Evolutionary conservation across 2,113 vertebrate species (phyloP), one percentile per base, ranked within the genome.

Genomic region (Dipodomys spectabilis): DNA sequence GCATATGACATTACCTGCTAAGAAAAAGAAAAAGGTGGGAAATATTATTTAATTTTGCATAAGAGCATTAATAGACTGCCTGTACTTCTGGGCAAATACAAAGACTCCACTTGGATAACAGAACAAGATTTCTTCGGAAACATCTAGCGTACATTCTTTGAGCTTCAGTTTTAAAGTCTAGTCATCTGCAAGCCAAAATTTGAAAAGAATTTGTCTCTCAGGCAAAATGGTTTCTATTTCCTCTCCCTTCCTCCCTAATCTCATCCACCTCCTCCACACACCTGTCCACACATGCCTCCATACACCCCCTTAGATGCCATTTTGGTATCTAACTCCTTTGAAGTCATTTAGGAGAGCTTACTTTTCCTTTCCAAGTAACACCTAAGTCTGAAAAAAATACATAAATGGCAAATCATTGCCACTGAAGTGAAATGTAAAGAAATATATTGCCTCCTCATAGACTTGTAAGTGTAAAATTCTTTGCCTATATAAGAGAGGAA

Each of bases 1-100:
- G 80, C 82, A 82, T 22, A 95, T 71, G 88, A 91, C 27, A 94
- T 73, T 73, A 57, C 45, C 72, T 22, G 19, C 80, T 95, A 93
- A 91, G 23, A 53, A 60, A 86, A 45, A 57, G 62, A 35, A 35
- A 35, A 35, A 35, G 16, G 94, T 84, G 35, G 68, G 23, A 92
- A 81, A 53, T 32, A 57, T 95, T 90, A 92, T 85, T 96, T 94
- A 65, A 90, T 5, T 71, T 88, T 45, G 35, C 35, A 35, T 35
- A 84, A 83, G 79, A 5, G 0, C 0, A 82, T 79, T 44, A 53
- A 35, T 35, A 35, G 35, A 35, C 35, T 81, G 49, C 57, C n/a
- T 30, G 85, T 28, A 23, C 7, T 49, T 83, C 86, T 57, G 3
- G 23, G 49, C 39, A 16, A 65, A 49, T 49, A 27, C 2, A 49